Base-by-base conservation (phyloP, 1,140 invertebrate genomes). In the Neuroterus valhalla region DNA sequence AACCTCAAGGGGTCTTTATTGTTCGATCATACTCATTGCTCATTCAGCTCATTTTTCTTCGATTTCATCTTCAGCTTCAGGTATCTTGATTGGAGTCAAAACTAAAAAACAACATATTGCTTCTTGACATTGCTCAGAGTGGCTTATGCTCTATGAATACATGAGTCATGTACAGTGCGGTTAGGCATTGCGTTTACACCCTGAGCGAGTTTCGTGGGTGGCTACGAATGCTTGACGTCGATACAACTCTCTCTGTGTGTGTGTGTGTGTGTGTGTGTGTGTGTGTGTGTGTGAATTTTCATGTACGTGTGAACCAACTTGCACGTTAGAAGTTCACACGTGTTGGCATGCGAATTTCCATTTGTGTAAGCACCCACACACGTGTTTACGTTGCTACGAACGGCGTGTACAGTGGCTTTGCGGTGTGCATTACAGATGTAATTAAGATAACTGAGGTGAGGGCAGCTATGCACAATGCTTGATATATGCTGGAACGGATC, bases 381-480 rank as follows among this genome's bases (percentile, higher is more conserved):
- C 15, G 67, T 73, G 73, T 79, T 78, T 78, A 26, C 69, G 62
- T 26, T 55, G 21, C 78, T 80, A 74, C 77, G 71, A 72, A 75
- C 72, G 76, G 50, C 76, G 70, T 72, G 73, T 77, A 76, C 72
- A 78, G 74, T 75, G 80, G 83, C 82, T 85, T 81, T 85, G 87
- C 81, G 85, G 87, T 84, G 85, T 88, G 85, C 83, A 88, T 88
- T 89, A 88, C 87, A 88, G 87, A 89, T 88, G 88, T 88, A 88
- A 89, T 89, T 88, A 89, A 89, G 88, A 89, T 89, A 88, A 87
- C 87, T 84, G 87, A 88, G 87, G 88, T 87, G 86, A 88, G 84
- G 82, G 87, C 86, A 88, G 84, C 85, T 86, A 87, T 88, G 86
- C 86, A 88, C 85, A 88, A 87, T 88, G 85, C 71, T 75, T 88